Conservation (phyloP, 2,888 invertebrate genomes). For the Drosophila villosipedis region DNA sequence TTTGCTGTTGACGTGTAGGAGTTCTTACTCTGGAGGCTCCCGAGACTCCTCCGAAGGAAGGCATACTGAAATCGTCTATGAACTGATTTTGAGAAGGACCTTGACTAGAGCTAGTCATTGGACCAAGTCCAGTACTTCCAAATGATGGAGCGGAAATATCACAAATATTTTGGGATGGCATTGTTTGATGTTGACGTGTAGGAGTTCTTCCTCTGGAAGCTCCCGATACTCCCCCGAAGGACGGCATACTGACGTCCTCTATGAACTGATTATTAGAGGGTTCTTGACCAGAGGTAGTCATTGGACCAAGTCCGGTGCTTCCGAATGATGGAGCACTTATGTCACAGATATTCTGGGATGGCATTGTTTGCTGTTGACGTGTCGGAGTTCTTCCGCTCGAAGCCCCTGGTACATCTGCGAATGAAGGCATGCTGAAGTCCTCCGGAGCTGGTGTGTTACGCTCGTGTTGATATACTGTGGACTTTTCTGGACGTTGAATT, state of each 20-base stretch:
- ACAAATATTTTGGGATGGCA: not conserved
- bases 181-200: not conserved
- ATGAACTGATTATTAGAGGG: not conserved
- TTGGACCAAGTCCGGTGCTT: not conserved
- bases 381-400: not conserved
- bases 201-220: not conserved
- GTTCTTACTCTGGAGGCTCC: not conserved
- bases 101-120: not conserved
- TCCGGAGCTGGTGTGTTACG: slow-evolving; percentile 13
- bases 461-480: slow-evolving; percentile 8
- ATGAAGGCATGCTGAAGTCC: slow-evolving; percentile 34
- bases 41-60: not conserved
- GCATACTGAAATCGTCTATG: slow-evolving; percentile 1
- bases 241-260: not conserved
- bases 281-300: rapidly evolving
- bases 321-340: not conserved
- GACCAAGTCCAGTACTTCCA: not conserved
- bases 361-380: not conserved
- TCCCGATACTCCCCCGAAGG: not conserved
- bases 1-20: not conserved
- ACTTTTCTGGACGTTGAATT: not conserved
- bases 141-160: not conserved
- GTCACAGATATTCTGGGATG: not conserved
- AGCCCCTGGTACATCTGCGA: slow-evolving; percentile 17
- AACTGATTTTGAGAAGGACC: not conserved